Base-by-base conservation (phyloP, 2,888 invertebrate species). In the Kryphioiulus occultus region DNA sequence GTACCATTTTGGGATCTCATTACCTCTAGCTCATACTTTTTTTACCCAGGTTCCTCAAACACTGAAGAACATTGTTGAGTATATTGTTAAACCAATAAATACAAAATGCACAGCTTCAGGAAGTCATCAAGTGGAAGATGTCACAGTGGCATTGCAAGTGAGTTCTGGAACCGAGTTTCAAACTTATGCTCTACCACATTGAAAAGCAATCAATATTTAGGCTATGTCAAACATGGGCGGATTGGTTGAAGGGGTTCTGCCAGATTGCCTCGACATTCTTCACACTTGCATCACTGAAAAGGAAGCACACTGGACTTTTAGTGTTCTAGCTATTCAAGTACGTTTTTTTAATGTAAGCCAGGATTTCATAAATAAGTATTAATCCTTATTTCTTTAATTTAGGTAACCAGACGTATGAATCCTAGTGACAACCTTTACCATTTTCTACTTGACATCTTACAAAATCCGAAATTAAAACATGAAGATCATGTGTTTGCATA, bases 401-500 rank as follows among this genome's bases (percentile, higher is more conserved):
- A 85, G 85, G 85, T 39, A 26, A 44, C 85, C n/a, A 39, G 44
- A 26, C 19, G 26, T 26, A 39, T 86, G 32, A 22, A 5, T 3
- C 32, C 86, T 12, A 39, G 19, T 59, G 68, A 78, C 12, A 35
- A 68, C 15, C 59, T 86, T 35, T 78, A 78, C 35, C 17, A 59
- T 30, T 30, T 32, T n/a, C 12, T 78, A n/a, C n/a, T 86, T n/a
- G n/a, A 68, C 22, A 86, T 78, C 17, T 39, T 86, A 35, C 15
- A 86, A 78, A 86, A 86, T 39, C n/a, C 78, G 2, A 19, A 53
- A 9, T 39, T 86, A 68, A 68, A 53, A 68, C 86, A 86, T 9
- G 68, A 86, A 32, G 53, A 39, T 78, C 86, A 42, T 59, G 68
- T 86, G 30, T 22, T 4, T 9, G 78, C 86, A 32, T 86, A 86